A percentile compares a stretch with the other conserved stretches of the same genome.
These are phyloP conservation scores for Tylochromis polylepis DNA, from an alignment of 2,113 vertebrate genomes.

Conservation along the genomic window DNA sequence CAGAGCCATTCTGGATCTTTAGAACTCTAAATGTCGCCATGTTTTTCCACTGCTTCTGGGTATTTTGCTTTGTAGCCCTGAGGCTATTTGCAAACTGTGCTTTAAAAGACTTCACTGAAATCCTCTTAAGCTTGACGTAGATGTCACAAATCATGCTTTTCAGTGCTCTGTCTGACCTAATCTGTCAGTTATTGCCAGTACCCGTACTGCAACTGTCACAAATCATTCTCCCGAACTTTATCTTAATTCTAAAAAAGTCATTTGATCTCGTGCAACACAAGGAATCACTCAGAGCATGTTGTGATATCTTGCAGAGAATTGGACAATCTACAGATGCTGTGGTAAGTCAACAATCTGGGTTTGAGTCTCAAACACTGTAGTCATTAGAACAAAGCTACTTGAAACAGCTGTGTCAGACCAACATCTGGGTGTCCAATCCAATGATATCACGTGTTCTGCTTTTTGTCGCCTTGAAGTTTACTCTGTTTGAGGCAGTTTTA, in stretches of 20 bases:
- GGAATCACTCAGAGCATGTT: not conserved
- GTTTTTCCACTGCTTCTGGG: not conserved
- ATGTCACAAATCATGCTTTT: not conserved
- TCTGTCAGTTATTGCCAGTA: not conserved
- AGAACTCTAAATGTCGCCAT: slow-evolving; percentile 8
- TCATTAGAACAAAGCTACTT: not conserved
- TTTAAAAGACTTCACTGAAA: not conserved
- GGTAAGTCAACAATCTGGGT: not conserved
- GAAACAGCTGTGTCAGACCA: slow-evolving; percentile 16
- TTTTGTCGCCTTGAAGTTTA: not conserved
- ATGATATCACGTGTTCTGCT: not conserved
- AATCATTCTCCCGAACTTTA: not conserved
- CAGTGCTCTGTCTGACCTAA: not conserved
- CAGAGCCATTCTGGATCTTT: not conserved
- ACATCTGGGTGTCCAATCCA: not conserved
- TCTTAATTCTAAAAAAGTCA: not conserved
- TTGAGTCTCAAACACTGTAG: not conserved
- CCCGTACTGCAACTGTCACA: not conserved
- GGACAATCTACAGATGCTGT: not conserved
- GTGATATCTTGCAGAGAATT: not conserved
- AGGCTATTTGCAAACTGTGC: not conserved
- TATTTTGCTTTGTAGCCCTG: not conserved
- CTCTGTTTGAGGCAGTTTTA: not conserved
- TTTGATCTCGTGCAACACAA: not conserved
- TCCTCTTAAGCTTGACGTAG: not conserved